Evolutionary conservation across 2,888 invertebrate species (phyloP), one percentile per base, ranked within the genome.

Genomic region (Nymphalis c-album): DNA sequence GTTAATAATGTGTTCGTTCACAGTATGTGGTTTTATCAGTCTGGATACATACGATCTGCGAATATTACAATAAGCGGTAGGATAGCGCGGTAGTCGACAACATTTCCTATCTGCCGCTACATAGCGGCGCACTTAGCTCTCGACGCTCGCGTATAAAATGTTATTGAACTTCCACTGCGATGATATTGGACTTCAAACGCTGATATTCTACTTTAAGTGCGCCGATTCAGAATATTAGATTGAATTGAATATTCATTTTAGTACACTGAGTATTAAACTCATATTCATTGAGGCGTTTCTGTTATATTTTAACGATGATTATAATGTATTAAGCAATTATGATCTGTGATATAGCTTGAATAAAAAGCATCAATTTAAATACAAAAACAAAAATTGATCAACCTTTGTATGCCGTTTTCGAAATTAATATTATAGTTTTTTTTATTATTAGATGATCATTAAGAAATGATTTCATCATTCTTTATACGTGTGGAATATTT

Each of bases 121-220:
- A 81, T 84, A 86, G 85, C 83, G 83, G 80, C 79, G 79, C 81
- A 80, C 82, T 86, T 84, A 85, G 83, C 77, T 80, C 82, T 80
- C 78, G 69, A 73, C 71, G 71, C 74, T 75, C 79, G 83, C 83
- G 81, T 84, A 83, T 85, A 84, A 84, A 85, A 80, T 82, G 84
- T 85, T 87, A 87, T 86, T 85, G 85, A 84, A 80, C 78, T 79
- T 80, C 73, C 73, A 83, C 53, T 31, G 53, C 53, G 26, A 55
- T 55, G 53, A 55, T 55, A 55, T 55, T 55, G 53, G 53, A 55
- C 53, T 55, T 55, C 53, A 31, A 31, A 78, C 77, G 81, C 77
- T 76, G 78, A 81, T 84, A 83, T 82, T 81, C 80, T 58, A 22
- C 48, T 59, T 64, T 72, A 75, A 73, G 78, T 31, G 57, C 35